These are phyloP conservation scores for Acanthurus leucopareius DNA, from an alignment of 2,797 vertebrate species.

Conservation along the genomic window DNA sequence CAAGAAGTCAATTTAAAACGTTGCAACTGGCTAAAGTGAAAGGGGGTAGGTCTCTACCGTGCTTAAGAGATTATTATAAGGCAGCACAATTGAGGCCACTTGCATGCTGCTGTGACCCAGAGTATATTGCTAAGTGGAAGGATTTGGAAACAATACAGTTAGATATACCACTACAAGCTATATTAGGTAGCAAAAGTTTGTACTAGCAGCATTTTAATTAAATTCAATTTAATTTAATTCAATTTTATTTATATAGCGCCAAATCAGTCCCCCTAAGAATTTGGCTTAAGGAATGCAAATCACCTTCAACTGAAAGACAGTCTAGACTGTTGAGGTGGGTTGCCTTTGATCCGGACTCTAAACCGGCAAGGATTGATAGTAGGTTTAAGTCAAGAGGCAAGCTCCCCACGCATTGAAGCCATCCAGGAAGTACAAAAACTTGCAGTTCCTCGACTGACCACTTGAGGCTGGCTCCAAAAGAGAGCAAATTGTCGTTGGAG, in stretches of 20 bases:
- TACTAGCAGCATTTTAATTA: background rate
- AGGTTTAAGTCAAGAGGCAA: too few relatives aligned
- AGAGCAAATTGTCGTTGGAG: too few relatives aligned
- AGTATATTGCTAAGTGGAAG: background rate
- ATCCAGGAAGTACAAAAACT: too few relatives aligned
- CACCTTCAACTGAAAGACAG: background rate
- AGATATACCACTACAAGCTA: background rate
- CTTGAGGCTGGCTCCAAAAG: too few relatives aligned
- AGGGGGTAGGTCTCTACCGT: background rate
- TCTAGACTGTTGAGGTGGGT: background rate
- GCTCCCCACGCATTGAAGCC: too few relatives aligned
- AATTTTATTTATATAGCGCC: too few relatives aligned
- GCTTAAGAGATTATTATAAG: background rate
- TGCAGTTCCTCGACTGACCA: too few relatives aligned
- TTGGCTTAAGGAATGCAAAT: background rate
- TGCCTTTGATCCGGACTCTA: background rate
- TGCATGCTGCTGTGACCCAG: background rate
- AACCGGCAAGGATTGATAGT: too few relatives aligned
- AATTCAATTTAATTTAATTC: too few relatives aligned
- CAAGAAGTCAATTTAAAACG: too few relatives aligned
- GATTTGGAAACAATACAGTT: background rate
- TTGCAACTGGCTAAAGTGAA: background rate
- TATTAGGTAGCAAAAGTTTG: background rate
- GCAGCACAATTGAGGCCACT: too few relatives aligned
- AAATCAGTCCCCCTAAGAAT: background rate